phyloP scores from a whole-genome alignment of 1,140 invertebrate species.

The Neodiprion fabricii region DNA sequence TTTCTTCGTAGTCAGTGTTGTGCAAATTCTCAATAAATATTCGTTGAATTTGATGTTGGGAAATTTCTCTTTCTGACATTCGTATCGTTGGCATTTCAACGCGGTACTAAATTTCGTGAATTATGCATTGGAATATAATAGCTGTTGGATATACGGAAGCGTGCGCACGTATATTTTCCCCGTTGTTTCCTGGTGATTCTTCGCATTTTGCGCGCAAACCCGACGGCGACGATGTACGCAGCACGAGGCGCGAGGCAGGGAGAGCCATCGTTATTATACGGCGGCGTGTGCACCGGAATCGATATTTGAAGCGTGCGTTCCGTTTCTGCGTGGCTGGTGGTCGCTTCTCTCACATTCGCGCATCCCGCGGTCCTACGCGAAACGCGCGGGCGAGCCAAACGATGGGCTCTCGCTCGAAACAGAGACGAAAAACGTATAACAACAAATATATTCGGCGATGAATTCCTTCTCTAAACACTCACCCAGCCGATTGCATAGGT shows the following conservation, averaged over 20 bases:
- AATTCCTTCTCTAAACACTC: no score
- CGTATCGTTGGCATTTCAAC: no score
- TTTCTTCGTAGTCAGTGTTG: no score
- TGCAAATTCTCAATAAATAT: no score
- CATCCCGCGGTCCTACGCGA: not conserved
- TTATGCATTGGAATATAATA: no score
- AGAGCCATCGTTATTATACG: not conserved
- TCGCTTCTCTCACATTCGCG: constrained; percentile 4
- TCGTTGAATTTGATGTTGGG: no score
- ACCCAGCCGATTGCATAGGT: no score
- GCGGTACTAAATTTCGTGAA: no score
- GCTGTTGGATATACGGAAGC: no score
- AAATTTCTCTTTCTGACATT: no score
- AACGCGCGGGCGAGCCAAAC: not conserved
- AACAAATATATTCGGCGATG: not conserved
- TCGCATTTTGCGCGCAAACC: not conserved
- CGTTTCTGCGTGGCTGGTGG: not conserved
- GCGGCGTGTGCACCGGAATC: not conserved
- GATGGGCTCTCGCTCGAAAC: not conserved
- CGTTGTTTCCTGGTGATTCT: no score
- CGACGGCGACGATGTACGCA: not conserved
- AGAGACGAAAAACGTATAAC: not conserved
- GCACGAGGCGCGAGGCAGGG: not conserved
- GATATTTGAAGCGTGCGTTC: constrained; percentile 4
- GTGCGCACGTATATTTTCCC: no score